Evolutionary conservation across 2,888 invertebrate genomes (phyloP).

Genomic region (Tubulanus polymorphus): DNA sequence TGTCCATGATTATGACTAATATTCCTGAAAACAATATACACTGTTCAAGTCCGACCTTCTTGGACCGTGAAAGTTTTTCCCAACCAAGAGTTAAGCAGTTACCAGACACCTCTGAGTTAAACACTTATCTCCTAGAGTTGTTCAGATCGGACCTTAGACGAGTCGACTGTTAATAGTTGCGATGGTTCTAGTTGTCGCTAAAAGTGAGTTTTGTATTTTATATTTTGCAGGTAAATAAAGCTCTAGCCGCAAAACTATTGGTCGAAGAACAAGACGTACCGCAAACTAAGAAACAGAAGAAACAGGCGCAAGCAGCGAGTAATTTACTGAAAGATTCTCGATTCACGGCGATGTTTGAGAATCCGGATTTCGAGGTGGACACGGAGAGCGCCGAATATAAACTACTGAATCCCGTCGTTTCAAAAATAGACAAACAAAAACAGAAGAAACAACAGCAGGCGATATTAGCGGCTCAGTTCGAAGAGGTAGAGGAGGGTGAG

Average conservation of each 20-base stretch:
- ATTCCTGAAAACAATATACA: too few relatives aligned
- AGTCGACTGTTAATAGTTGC: too few relatives aligned
- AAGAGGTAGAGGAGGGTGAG: conserved; percentile 29
- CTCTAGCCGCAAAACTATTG: conserved; percentile 80
- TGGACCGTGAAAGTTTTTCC: too few relatives aligned
- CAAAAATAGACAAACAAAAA: conserved; percentile 67
- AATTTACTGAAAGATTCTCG: conserved; percentile 79
- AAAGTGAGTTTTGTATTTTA: too few relatives aligned
- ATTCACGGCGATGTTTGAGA: conserved; percentile 84
- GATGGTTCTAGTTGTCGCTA: too few relatives aligned
- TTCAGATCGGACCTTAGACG: too few relatives aligned
- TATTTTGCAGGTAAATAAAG: conserved; percentile 86
- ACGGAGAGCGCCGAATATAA: conserved; percentile 78
- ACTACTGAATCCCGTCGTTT: conserved; percentile 82
- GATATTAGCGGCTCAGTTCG: conserved; percentile 27
- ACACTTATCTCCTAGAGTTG: too few relatives aligned
- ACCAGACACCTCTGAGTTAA: too few relatives aligned
- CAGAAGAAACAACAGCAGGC: conserved; percentile 28
- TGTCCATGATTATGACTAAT: too few relatives aligned
- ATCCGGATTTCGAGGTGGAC: conserved; percentile 89
- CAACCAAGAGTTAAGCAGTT: too few relatives aligned
- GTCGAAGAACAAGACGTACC: conserved; percentile 57
- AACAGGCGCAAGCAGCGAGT: conserved; percentile 23
- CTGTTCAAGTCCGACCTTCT: too few relatives aligned
- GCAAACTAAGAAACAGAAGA: conserved; percentile 24